These are phyloP conservation scores for Aramus guarauna DNA, from an alignment of 2,113 vertebrate genomes.

Conservation along the genomic window DNA sequence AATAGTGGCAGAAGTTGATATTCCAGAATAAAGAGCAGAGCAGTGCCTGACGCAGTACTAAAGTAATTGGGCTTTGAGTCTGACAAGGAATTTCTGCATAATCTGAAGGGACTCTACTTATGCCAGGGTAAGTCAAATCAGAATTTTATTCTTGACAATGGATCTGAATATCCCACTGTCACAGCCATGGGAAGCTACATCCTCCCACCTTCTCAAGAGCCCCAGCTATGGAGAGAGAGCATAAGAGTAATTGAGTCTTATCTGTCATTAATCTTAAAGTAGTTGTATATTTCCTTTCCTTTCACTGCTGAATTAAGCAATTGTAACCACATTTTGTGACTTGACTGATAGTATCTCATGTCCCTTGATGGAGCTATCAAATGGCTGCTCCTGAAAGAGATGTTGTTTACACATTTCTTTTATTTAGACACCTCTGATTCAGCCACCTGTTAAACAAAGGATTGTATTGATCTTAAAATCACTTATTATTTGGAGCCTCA, in stretches of 20 bases:
- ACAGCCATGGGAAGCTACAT: background rate
- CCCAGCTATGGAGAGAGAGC: background rate
- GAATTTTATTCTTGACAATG: background rate
- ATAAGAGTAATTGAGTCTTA: background rate
- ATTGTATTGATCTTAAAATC: slow-evolving; percentile 8
- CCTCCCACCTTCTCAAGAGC: background rate
- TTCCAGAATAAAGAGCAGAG: background rate
- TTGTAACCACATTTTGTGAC: background rate
- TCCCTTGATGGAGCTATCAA: background rate
- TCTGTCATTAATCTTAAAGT: background rate
- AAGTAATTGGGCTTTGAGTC: background rate
- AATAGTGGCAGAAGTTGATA: background rate
- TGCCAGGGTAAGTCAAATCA: background rate
- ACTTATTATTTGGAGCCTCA: background rate
- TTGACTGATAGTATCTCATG: background rate
- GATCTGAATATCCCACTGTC: background rate
- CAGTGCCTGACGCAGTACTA: background rate
- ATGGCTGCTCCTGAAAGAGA: background rate
- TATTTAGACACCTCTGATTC: background rate
- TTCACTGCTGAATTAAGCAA: background rate
- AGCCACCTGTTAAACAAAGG: background rate
- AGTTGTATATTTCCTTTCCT: background rate
- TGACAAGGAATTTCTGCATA: background rate
- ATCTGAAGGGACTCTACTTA: background rate
- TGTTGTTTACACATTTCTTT: background rate